phyloP scores from a whole-genome alignment of 2,797 vertebrate species.

The Denticeps clupeoides region DNA sequence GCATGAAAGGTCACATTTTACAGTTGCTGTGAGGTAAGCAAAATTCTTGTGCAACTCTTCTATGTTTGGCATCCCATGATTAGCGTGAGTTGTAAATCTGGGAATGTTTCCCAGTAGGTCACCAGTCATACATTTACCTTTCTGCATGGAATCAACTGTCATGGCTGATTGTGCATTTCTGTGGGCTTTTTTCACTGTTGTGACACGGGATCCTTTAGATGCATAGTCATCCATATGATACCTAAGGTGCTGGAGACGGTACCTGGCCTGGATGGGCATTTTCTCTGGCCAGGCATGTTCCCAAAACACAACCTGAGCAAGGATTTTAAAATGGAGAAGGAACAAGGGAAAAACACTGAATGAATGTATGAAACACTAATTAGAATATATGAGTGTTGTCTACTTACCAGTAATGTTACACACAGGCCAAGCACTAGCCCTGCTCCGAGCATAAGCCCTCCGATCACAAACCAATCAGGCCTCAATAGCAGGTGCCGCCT shows the following conservation, averaged over 20 bases:
- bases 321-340: neutral
- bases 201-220: constrained; percentile 53
- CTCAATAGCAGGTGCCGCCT: constrained; percentile 51
- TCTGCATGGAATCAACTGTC: constrained; percentile 38
- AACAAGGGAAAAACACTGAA: neutral
- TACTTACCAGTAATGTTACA: constrained; percentile 61
- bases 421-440: constrained; percentile 59
- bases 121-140: too few relatives aligned
- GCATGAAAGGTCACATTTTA: too few relatives aligned
- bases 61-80: too few relatives aligned
- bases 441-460: constrained; percentile 56
- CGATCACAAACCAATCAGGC: constrained; percentile 63
- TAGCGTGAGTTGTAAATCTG: too few relatives aligned
- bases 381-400: neutral
- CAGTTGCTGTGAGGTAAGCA: too few relatives aligned
- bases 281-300: constrained; percentile 62
- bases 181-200: constrained; percentile 50
- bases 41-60: too few relatives aligned
- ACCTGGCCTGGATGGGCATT: constrained; percentile 41
- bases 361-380: too few relatives aligned
- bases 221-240: constrained; percentile 68
- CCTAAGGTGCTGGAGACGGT: constrained; percentile 61
- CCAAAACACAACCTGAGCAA: constrained; percentile 64
- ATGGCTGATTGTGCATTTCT: constrained; percentile 43
- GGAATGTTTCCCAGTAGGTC: too few relatives aligned